These are phyloP conservation scores for Tamandua tetradactyla DNA, from an alignment of 2,797 vertebrate species.

Conservation along the genomic window DNA sequence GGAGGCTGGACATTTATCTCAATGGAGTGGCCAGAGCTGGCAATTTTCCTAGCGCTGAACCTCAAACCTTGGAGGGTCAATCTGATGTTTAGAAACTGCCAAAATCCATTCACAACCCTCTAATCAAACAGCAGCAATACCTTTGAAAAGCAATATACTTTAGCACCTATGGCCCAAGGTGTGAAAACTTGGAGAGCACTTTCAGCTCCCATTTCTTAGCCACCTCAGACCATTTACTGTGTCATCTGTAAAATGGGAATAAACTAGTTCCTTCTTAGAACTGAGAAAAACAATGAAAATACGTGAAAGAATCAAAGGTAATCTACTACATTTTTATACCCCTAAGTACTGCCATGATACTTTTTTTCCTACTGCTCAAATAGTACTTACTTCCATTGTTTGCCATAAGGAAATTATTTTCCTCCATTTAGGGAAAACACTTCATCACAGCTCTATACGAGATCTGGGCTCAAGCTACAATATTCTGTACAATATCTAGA, in stretches of 20 bases:
- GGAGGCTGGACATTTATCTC: conserved; percentile 22
- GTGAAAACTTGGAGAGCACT: neutral
- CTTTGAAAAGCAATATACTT: neutral
- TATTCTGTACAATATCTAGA: conserved; percentile 54
- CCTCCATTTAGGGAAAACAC: conserved; percentile 57
- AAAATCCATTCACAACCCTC: conserved; percentile 14
- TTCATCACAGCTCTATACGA: conserved; percentile 48
- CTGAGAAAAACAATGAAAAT: neutral
- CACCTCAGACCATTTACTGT: conserved; percentile 24
- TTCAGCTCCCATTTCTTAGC: neutral
- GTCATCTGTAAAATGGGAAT: conserved; percentile 23
- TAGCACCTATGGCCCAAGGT: neutral
- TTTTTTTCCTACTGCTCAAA: conserved; percentile 50
- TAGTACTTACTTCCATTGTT: conserved; percentile 53
- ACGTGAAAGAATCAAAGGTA: conserved; percentile 39
- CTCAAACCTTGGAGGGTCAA: neutral
- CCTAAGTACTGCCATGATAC: conserved; percentile 28
- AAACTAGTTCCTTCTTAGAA: conserved; percentile 10
- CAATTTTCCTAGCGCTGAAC: neutral
- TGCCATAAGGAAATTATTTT: conserved; percentile 51
- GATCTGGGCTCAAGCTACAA: conserved; percentile 18
- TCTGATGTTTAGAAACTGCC: conserved; percentile 24
- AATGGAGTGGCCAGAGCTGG: neutral
- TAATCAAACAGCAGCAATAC: conserved; percentile 27
- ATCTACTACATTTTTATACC: conserved; percentile 33